Base-by-base conservation (phyloP, 2,888 invertebrate genomes). In the Piscicola geometra region DNA sequence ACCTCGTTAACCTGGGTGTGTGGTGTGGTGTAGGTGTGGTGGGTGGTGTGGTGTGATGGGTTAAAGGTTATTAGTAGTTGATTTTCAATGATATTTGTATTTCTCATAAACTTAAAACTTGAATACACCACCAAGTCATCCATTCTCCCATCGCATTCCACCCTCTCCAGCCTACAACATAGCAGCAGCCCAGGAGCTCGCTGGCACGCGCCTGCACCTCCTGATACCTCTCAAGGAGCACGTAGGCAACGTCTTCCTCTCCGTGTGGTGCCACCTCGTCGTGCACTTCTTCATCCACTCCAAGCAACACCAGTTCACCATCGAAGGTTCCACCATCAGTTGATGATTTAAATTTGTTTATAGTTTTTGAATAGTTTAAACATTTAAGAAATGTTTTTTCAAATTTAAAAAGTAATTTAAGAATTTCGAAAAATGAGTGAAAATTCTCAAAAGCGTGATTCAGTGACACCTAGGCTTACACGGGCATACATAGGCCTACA, bases 1-100 rank as follows among this genome's bases (percentile, higher is more conserved):
- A 50, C 35, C 72, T 72, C 9, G 56, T 72, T 33, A 72, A 72
- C 72, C 52, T 72, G 32, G 72, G 72, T 72, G 30, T 12, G 12
- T 69, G 12, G 21, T 9, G n/a, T n/a, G n/a, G n/a, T n/a, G n/a
- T n/a, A n/a, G n/a, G n/a, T n/a, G n/a, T n/a, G n/a, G n/a, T n/a
- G n/a, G n/a, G n/a, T n/a, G n/a, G n/a, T n/a, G n/a, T n/a, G n/a
- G n/a, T n/a, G n/a, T n/a, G n/a, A n/a, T n/a, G n/a, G n/a, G n/a
- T n/a, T n/a, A n/a, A n/a, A n/a, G n/a, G n/a, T n/a, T n/a, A n/a
- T n/a, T n/a, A n/a, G n/a, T n/a, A n/a, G n/a, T n/a, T n/a, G n/a
- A n/a, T n/a, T n/a, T n/a, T n/a, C n/a, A n/a, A n/a, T n/a, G n/a
- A n/a, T n/a, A n/a, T n/a, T n/a, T n/a, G n/a, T n/a, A n/a, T n/a